Percentiles rank a stretch among this genome's conserved stretches.
phyloP scores from a whole-genome alignment of 2,888 invertebrate genomes.

The Melinaea menophilus region DNA sequence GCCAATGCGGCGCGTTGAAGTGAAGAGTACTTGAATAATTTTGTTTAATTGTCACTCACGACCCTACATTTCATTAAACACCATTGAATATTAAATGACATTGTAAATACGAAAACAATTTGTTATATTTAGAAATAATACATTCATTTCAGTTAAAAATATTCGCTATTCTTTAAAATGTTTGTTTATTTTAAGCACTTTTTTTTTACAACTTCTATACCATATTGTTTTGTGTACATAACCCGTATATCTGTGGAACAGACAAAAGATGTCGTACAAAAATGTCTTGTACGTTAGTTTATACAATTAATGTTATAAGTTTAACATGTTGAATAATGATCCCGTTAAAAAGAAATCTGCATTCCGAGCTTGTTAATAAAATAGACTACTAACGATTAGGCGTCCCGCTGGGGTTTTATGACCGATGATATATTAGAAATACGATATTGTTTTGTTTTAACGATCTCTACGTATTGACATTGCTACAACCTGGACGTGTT shows the following conservation, averaged over 20 bases:
- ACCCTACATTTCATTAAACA: conserved; percentile 26
- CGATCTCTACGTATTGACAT: conserved; percentile 13
- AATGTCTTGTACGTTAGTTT: neutral
- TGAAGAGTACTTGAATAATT: conserved; percentile 25
- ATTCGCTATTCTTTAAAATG: neutral
- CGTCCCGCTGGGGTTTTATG: conserved; percentile 68
- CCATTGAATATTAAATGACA: conserved; percentile 19
- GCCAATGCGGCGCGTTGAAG: conserved; percentile 20
- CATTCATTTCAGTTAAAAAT: neutral
- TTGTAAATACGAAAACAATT: conserved; percentile 8
- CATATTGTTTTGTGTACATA: neutral
- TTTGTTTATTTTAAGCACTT: too few species aligned
- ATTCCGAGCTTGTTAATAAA: conserved; percentile 72
- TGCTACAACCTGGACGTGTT: neutral
- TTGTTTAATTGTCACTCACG: conserved; percentile 29
- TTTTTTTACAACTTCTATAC: too few species aligned
- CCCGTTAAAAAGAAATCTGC: conserved; percentile 31
- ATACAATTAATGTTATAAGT: conserved; percentile 12
- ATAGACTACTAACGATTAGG: conserved; percentile 61
- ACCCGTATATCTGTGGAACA: neutral
- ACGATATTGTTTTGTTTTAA: conserved; percentile 43
- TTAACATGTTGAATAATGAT: conserved; percentile 32
- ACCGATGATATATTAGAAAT: conserved; percentile 68
- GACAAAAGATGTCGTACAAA: neutral
- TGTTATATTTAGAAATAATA: neutral